phyloP scores from a whole-genome alignment of 2,797 vertebrate species.

The Oceanodroma leucorhoa region DNA sequence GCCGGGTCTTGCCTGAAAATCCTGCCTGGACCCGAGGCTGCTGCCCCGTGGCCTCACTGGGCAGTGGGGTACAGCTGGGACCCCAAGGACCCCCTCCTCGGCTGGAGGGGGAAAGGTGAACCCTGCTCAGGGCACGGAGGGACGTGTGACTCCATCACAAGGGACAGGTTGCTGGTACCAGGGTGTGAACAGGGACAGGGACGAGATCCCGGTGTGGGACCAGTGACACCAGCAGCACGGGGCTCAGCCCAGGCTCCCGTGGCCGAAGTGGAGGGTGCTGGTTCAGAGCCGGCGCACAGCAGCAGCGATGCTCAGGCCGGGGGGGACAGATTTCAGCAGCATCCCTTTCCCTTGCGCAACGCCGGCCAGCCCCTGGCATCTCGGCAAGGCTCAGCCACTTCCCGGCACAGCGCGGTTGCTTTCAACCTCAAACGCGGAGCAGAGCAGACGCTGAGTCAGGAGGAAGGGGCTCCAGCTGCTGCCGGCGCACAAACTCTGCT shows the following conservation, averaged over 20 bases:
- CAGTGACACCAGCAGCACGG: neutral
- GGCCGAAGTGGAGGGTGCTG: neutral
- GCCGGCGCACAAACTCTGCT: neutral
- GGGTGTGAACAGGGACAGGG: neutral
- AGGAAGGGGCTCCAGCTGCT: constrained; percentile 46
- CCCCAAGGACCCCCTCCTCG: accelerated
- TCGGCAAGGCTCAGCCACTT: neutral
- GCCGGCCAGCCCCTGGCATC: neutral
- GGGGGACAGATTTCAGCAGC: neutral
- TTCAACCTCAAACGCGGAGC: neutral
- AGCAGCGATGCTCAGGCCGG: neutral
- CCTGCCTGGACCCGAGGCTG: neutral
- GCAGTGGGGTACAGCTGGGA: neutral
- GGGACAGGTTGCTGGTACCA: neutral
- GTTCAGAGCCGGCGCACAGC: neutral
- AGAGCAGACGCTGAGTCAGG: constrained; percentile 34
- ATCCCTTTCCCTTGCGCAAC: neutral
- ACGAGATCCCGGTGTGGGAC: accelerated
- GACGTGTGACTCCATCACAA: neutral
- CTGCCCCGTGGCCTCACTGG: neutral
- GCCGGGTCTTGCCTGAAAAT: neutral
- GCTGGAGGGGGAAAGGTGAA: neutral
- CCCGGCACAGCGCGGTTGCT: neutral
- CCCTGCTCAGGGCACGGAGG: neutral
- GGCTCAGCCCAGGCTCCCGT: neutral